Percentiles rank a stretch among this genome's conserved stretches.
Conservation (phyloP, 1,140 invertebrate species). For the Plectrocnemia conspersa region DNA sequence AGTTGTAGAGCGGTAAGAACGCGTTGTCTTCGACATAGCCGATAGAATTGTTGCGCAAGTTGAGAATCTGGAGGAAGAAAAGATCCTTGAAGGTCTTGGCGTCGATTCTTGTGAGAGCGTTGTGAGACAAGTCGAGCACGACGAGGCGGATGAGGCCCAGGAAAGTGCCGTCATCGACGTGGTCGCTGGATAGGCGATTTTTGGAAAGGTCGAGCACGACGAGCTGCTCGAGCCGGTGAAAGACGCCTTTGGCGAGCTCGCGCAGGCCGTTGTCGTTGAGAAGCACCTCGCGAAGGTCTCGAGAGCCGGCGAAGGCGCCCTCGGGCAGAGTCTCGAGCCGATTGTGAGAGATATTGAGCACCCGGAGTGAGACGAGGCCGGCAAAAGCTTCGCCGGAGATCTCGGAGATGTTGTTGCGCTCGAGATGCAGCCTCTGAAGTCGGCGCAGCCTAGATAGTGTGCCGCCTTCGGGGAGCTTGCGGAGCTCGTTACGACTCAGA, state of each 20-base stretch:
- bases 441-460: constrained; percentile 66
- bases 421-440: constrained; percentile 70
- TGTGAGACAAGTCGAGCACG: constrained; percentile 79
- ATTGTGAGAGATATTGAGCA: constrained; percentile 82
- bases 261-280: constrained; percentile 75
- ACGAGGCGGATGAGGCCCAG: constrained; percentile 77
- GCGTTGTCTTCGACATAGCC: constrained; percentile 81
- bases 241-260: constrained; percentile 73
- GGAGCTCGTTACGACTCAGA: constrained; percentile 72
- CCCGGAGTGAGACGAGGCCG: constrained; percentile 67
- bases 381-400: constrained; percentile 71
- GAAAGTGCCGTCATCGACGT: constrained; percentile 78
- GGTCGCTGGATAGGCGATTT: constrained; percentile 79
- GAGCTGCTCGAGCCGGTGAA: constrained; percentile 77
- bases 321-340: constrained; percentile 70
- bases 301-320: constrained; percentile 68
- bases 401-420: constrained; percentile 78
- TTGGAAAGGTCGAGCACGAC: constrained; percentile 80
- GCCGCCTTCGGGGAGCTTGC: constrained; percentile 63
- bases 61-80: constrained; percentile 80
- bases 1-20: constrained; percentile 78
- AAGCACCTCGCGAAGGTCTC: constrained; percentile 77
- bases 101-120: constrained; percentile 75
- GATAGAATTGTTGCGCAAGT: constrained; percentile 82
- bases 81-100: constrained; percentile 82